A percentile compares a stretch with the other conserved stretches of the same genome.
Evolutionary conservation across 2,113 vertebrate species (phyloP).

Genomic region (Arizona elegans): DNA sequence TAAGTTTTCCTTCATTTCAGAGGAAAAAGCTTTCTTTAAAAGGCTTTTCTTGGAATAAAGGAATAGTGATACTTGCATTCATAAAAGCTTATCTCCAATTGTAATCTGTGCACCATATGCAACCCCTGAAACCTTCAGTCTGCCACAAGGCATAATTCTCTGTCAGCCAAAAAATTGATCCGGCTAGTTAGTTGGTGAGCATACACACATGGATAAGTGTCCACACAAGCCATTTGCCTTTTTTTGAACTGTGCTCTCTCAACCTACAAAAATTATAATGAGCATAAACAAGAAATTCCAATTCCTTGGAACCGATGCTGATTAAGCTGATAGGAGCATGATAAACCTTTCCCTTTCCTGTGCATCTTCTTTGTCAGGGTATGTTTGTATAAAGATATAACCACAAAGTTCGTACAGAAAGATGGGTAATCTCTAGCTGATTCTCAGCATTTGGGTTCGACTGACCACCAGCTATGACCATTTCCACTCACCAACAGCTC

Average conservation of each 20-base stretch:
- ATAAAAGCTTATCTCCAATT: not conserved
- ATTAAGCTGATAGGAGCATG: too few relatives aligned
- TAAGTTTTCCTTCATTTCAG: not conserved
- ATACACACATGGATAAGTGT: not conserved
- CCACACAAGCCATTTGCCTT: not conserved
- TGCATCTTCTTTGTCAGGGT: not conserved
- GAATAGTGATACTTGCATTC: not conserved
- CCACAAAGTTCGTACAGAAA: not conserved
- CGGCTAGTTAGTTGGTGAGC: not conserved
- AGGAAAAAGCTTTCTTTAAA: not conserved
- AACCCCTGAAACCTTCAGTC: not conserved
- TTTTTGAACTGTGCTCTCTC: not conserved
- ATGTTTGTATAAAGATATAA: not conserved
- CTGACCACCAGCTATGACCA: not conserved
- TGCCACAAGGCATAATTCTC: not conserved
- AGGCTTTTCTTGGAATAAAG: not conserved
- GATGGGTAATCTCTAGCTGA: not conserved
- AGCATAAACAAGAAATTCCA: not conserved
- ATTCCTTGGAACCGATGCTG: not conserved
- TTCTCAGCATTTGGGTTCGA: not conserved
- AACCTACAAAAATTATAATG: not conserved
- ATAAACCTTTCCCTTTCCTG: not conserved
- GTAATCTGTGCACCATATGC: not conserved
- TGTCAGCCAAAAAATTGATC: not conserved
- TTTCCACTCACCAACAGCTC: too few relatives aligned